phyloP scores from a whole-genome alignment of 2,113 vertebrate species.

The Phaethon lepturus region DNA sequence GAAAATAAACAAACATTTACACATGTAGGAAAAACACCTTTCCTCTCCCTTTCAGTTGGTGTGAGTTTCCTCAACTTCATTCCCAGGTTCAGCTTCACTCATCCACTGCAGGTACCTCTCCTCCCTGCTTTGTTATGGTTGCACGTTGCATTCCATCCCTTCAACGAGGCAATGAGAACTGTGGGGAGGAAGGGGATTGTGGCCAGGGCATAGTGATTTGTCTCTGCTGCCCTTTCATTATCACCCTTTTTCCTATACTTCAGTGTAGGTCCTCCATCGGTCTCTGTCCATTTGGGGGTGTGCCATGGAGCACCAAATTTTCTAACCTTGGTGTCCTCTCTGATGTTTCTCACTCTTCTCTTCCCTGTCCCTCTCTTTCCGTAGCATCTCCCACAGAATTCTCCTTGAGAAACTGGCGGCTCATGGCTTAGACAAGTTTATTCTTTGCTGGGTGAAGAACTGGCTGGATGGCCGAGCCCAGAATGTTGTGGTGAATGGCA shows the following conservation, averaged over 20 bases:
- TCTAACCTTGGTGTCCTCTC: not conserved
- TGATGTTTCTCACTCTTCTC: not conserved
- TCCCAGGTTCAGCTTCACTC: not conserved
- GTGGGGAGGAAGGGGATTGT: no score
- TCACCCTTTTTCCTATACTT: not conserved
- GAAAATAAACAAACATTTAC: not conserved
- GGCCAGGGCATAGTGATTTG: not conserved
- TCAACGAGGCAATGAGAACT: not conserved
- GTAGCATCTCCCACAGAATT: no score
- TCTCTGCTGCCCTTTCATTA: not conserved
- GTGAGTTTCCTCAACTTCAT: not conserved
- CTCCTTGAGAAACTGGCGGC: no score
- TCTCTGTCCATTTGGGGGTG: not conserved
- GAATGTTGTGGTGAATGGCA: no score
- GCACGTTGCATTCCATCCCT: not conserved
- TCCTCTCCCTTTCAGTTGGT: not conserved
- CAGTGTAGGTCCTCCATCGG: fast-evolving
- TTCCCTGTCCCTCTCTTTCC: not conserved
- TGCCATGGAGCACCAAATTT: not conserved
- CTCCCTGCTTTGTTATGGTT: fast-evolving
- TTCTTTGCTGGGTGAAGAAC: no score
- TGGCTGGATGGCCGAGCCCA: no score
- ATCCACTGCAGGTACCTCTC: not conserved
- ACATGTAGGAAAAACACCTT: not conserved
- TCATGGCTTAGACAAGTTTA: no score